Evolutionary conservation across 1,140 invertebrate species (phyloP).

Genomic region (Lepidotrigona ventralis): DNA sequence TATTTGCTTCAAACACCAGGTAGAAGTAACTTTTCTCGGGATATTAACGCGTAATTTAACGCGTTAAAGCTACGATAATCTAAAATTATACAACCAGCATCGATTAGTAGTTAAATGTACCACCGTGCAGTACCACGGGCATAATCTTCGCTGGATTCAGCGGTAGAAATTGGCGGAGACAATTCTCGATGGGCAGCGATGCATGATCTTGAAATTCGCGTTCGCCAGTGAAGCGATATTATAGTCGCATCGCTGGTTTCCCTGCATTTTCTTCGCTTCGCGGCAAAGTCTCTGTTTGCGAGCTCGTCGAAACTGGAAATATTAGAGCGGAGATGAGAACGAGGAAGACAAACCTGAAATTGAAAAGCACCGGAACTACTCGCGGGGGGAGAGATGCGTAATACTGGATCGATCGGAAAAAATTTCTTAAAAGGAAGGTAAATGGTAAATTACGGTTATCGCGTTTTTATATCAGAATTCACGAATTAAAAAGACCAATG

Average conservation of each 20-base stretch:
- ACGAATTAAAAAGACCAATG: too few relatives aligned
- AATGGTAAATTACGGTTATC: too few relatives aligned
- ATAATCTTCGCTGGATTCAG: slow-evolving; percentile 34
- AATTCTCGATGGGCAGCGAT: slow-evolving; percentile 42
- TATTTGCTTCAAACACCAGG: too few relatives aligned
- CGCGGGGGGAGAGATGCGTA: too few relatives aligned
- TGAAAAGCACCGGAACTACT: slow-evolving; percentile 10
- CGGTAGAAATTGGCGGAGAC: slow-evolving; percentile 26
- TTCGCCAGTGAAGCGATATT: slow-evolving; percentile 60
- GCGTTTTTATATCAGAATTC: too few relatives aligned
- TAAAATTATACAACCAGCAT: slow-evolving; percentile 36
- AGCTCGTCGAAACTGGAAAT: slow-evolving; percentile 41
- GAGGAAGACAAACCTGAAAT: slow-evolving; percentile 10
- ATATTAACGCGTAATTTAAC: too few relatives aligned
- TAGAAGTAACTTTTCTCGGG: too few relatives aligned
- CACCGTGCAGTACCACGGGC: neutral
- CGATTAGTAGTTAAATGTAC: neutral
- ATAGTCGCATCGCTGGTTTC: slow-evolving; percentile 34
- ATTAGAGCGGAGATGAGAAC: slow-evolving; percentile 19
- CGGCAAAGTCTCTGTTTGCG: too few relatives aligned
- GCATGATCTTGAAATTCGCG: slow-evolving; percentile 57
- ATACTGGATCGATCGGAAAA: neutral
- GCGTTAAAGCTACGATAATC: slow-evolving; percentile 6
- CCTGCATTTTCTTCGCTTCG: too few relatives aligned
- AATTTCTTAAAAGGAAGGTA: too few relatives aligned